phyloP scores from a whole-genome alignment of 2,113 vertebrate genomes.

The Formicarius rufipectus region DNA sequence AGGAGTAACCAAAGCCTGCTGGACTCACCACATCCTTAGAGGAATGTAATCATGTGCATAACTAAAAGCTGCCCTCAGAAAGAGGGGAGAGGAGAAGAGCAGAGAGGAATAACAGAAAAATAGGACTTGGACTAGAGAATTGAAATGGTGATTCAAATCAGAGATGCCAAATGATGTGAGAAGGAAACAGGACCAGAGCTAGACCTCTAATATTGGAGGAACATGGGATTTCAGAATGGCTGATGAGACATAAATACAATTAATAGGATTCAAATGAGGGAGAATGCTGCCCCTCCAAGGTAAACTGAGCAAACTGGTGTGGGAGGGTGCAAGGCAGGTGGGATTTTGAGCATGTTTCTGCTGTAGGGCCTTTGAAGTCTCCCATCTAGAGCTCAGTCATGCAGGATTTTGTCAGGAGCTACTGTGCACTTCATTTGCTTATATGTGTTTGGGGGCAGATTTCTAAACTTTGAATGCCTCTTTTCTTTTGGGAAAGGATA shows the following conservation, averaged over 20 bases:
- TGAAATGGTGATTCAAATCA: not conserved
- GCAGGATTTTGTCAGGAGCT: not conserved
- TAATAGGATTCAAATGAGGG: not conserved
- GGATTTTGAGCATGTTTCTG: not conserved
- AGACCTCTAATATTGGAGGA: not conserved
- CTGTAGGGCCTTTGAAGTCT: not conserved
- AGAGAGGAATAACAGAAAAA: not conserved
- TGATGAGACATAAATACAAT: not conserved
- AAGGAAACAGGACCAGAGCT: not conserved
- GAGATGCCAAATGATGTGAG: not conserved
- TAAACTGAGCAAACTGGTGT: not conserved
- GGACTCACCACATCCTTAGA: conserved; percentile 70
- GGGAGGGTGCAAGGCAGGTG: not conserved
- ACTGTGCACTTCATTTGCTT: not conserved
- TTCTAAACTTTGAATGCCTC: conserved; percentile 12
- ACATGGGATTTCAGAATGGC: not conserved
- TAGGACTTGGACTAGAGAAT: not conserved
- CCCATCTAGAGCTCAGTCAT: not conserved
- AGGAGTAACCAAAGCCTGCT: conserved; percentile 63
- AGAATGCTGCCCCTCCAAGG: not conserved
- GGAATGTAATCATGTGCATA: conserved; percentile 41
- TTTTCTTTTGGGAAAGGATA: conserved; percentile 31
- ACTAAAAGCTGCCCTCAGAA: conserved; percentile 55
- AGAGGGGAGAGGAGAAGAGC: conserved; percentile 36
- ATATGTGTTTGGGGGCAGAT: not conserved